Evolutionary conservation across 37 sponge, comb jelly and placozoan species (phyloP), one percentile per base, ranked within the genome.

Genomic region (Ianthella basta): DNA sequence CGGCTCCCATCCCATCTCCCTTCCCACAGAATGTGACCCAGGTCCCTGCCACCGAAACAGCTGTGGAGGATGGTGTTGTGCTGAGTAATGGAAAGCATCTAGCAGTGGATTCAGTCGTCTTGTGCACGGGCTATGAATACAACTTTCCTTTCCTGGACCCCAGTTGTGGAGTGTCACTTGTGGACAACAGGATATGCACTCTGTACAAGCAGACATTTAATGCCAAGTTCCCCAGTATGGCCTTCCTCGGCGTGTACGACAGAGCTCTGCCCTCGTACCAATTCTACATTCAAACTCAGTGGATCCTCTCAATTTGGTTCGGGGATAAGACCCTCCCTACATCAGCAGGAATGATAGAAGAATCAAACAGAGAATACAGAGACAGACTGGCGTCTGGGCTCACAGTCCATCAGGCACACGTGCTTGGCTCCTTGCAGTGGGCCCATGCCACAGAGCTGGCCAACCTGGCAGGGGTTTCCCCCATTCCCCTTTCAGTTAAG

Each of bases 181-280:
- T 66, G 12, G 66, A 83, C 34, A 68, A 73, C 34, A 30, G 88
- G 25, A 78, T 95, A 20, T 32, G 24, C 39, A 93, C 88, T 0
- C 88, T 89, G 37, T 95, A 92, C 83, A 92, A 92, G 63, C 95
- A 95, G 54, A 85, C 81, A n/a, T 84, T 95, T 63, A 88, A 92
- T 74, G 56, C 68, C 36, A 0, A 37, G 24, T 79, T 89, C 33
- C 95, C 95, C 0, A 82, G 86, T 15, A 86, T 92, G 93, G 86
- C 83, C 13, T 82, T 95, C 53, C 74, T 92, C 1, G 95, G 95
- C 4, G 40, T 95, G 14, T 72, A 64, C 67, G 55, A 32, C 19
- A 19, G 30, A 0, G 66, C 84, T 16, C 29, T 83, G 8, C 89
- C 89, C 0, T 87, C 83, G 23, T 86, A 88, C 21, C 60, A 25